A percentile compares a stretch with the other conserved stretches of the same genome.
phyloP scores from a whole-genome alignment of 2,797 vertebrate species.

The Etheostoma perlongum region DNA sequence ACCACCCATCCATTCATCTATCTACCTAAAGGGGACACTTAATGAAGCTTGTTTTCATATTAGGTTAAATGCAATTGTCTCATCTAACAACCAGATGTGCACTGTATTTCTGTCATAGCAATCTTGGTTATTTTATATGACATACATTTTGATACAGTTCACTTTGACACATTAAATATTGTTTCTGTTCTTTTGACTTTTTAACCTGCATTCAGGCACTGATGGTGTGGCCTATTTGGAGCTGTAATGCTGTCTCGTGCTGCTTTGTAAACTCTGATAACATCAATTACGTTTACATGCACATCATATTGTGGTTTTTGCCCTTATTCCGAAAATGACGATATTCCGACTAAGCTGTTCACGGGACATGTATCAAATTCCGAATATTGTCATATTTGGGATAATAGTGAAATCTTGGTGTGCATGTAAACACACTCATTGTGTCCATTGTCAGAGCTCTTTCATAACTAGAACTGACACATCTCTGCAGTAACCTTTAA shows the following conservation, averaged over 20 bases:
- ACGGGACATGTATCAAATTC: too few relatives aligned
- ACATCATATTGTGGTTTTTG: too few relatives aligned
- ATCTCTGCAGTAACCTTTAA: background rate
- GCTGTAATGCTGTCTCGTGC: background rate
- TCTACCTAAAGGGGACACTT: background rate
- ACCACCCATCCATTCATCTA: background rate
- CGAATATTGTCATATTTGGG: too few relatives aligned
- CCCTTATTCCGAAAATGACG: too few relatives aligned
- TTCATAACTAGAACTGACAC: background rate
- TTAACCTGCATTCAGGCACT: background rate
- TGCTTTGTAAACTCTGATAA: background rate
- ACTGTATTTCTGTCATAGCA: background rate
- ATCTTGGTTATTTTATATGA: background rate
- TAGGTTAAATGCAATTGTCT: background rate
- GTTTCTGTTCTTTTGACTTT: background rate
- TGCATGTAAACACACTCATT: too few relatives aligned
- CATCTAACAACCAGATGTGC: constrained; percentile 1
- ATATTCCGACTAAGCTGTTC: too few relatives aligned
- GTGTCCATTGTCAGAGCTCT: background rate
- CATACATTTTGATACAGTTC: background rate
- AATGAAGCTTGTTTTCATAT: background rate
- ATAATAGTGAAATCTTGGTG: too few relatives aligned
- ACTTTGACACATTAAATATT: too few relatives aligned
- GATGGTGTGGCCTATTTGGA: too few relatives aligned
- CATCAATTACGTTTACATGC: background rate